Conservation (phyloP, 2,797 vertebrate genomes). For the Rhynchonycteris naso region DNA sequence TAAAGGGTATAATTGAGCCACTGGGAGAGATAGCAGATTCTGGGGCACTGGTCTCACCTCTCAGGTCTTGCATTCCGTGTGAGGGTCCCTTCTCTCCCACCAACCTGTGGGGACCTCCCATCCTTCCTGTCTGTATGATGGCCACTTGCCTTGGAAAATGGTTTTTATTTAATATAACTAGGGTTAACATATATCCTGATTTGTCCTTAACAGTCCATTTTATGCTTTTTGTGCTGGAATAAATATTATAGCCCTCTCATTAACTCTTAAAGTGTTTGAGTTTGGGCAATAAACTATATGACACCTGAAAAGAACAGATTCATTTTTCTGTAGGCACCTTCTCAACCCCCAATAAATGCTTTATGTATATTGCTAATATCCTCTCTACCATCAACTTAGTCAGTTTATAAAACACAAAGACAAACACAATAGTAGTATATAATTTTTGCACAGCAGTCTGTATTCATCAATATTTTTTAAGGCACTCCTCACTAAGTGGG, state of each 20-base stretch:
- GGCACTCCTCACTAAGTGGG: not conserved
- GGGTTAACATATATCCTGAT: not conserved
- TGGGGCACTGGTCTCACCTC: not conserved
- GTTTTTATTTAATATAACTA: constrained; percentile 3
- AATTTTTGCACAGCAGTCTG: not conserved
- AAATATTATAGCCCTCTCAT: not conserved
- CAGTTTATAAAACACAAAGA: not conserved
- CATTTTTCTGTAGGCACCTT: not conserved
- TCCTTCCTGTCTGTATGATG: not conserved
- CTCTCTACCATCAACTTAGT: not conserved
- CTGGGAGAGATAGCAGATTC: not conserved
- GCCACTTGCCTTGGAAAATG: not conserved
- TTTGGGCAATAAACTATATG: constrained; percentile 27
- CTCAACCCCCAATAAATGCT: not conserved
- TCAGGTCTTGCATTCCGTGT: not conserved
- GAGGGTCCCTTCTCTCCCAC: not conserved
- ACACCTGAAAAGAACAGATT: not conserved
- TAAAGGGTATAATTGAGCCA: too few species aligned
- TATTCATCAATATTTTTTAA: not conserved
- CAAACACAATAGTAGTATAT: not conserved
- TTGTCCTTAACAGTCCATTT: not conserved
- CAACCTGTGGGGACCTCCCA: not conserved
- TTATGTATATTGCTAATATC: not conserved
- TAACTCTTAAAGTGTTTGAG: constrained; percentile 4
- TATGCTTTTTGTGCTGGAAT: constrained; percentile 34